Evolutionary conservation across 2,888 invertebrate species (phyloP).

Genomic region (Phalangium opilio): DNA sequence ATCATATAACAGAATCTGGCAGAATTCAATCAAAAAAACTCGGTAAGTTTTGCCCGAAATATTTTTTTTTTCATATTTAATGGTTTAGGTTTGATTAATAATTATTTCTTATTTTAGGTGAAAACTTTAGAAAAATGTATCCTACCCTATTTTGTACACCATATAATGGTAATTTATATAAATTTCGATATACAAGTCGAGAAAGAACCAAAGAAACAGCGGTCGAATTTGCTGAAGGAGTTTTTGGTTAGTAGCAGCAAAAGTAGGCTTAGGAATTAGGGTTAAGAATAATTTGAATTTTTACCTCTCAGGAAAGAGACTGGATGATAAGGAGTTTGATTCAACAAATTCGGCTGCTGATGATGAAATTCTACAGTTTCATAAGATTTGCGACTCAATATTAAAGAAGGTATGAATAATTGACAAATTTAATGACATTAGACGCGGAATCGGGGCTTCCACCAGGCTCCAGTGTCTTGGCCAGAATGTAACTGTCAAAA

Average conservation of each 20-base stretch:
- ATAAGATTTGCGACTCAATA: background rate
- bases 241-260: slow-evolving; percentile 12
- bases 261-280: no score
- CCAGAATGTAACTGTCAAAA: no score
- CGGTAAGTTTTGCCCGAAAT: no score
- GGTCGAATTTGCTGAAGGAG: slow-evolving; percentile 26
- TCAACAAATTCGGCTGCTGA: background rate
- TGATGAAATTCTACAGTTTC: slow-evolving; percentile 3
- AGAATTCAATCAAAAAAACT: slow-evolving; percentile 10
- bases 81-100: slow-evolving; percentile 10
- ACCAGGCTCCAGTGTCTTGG: no score
- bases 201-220: slow-evolving; percentile 27
- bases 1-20: slow-evolving; percentile 18
- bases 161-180: slow-evolving; percentile 10
- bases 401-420: no score
- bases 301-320: no score
- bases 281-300: no score
- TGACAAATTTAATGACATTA: no score
- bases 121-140: no score
- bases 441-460: background rate
- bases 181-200: slow-evolving; percentile 26
- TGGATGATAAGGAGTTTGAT: no score
- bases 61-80: no score
- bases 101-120: slow-evolving; percentile 6
- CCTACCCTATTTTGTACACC: no score